Conservation (phyloP, 2,888 invertebrate genomes). For the Icerya purchasi region DNA sequence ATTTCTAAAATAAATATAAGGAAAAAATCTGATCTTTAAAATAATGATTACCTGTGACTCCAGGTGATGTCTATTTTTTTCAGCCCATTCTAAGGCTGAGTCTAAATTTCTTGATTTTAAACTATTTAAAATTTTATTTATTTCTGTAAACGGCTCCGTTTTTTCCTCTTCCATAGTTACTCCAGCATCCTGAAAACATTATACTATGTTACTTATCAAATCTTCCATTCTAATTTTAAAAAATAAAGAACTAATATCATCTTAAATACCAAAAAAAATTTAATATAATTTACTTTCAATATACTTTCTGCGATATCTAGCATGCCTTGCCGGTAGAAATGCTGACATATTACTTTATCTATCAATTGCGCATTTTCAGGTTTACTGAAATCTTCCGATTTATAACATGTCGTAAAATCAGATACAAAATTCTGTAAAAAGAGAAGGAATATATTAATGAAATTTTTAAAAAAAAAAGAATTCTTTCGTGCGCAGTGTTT, state of each 20-base stretch:
- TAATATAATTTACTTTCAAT: conserved; percentile 30
- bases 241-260: conserved; percentile 1
- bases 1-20: too few species aligned
- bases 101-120: conserved; percentile 57
- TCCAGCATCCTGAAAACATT: conserved; percentile 40
- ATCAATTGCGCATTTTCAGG: conserved; percentile 43
- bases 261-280: not conserved
- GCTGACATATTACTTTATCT: conserved; percentile 83
- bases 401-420: conserved; percentile 72
- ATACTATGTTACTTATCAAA: not conserved
- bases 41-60: conserved; percentile 39
- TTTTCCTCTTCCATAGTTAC: conserved; percentile 38
- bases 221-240: not conserved
- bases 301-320: conserved; percentile 75
- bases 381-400: conserved; percentile 58
- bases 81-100: conserved; percentile 74
- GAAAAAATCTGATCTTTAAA: too few species aligned
- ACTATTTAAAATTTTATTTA: conserved; percentile 72
- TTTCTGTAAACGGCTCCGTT: conserved; percentile 56
- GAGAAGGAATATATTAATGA: not conserved
- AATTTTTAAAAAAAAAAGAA: too few species aligned
- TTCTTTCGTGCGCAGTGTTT: too few species aligned
- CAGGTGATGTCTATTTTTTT: conserved; percentile 47
- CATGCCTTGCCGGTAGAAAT: conserved; percentile 85
- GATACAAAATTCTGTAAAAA: conserved; percentile 55